These are phyloP conservation scores for Pseudorhombus dupliciocellatus DNA, from an alignment of 2,113 vertebrate genomes.

Conservation along the genomic window DNA sequence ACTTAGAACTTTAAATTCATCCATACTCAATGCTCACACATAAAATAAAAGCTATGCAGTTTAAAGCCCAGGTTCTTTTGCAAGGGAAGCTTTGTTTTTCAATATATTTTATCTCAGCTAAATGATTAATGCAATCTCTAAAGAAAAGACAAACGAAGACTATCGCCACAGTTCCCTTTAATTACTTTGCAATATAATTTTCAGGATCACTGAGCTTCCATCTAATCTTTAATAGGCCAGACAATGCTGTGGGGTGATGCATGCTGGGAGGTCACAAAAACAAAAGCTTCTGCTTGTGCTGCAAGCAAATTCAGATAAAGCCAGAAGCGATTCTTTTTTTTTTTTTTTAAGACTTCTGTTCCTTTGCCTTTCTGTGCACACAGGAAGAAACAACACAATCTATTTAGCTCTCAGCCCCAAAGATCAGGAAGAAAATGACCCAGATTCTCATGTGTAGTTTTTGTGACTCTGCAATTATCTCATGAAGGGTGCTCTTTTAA, in stretches of 20 bases:
- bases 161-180: conserved; percentile 19
- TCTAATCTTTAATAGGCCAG: conserved; percentile 56
- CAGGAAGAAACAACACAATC: conserved; percentile 17
- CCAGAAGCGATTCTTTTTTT: conserved; percentile 48
- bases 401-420: conserved; percentile 10
- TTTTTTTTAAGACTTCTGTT: conserved; percentile 24
- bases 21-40: neutral
- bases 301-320: conserved; percentile 40
- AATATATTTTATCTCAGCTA: neutral
- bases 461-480: conserved; percentile 42
- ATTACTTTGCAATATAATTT: conserved; percentile 51
- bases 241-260: conserved; percentile 58
- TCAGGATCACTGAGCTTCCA: conserved; percentile 48
- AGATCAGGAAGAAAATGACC: neutral
- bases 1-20: neutral
- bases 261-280: conserved; percentile 63
- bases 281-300: conserved; percentile 50
- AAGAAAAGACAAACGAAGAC: neutral
- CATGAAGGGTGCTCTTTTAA: conserved; percentile 63
- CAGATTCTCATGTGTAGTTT: conserved; percentile 21
- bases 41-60: neutral
- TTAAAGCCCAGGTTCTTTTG: too few relatives aligned
- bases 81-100: neutral
- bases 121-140: conserved; percentile 10
- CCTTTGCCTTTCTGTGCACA: conserved; percentile 2